A percentile compares a stretch with the other conserved stretches of the same genome.
These are phyloP conservation scores for Pluvialis apricaria DNA, from an alignment of 2,113 vertebrate genomes.

Conservation along the genomic window DNA sequence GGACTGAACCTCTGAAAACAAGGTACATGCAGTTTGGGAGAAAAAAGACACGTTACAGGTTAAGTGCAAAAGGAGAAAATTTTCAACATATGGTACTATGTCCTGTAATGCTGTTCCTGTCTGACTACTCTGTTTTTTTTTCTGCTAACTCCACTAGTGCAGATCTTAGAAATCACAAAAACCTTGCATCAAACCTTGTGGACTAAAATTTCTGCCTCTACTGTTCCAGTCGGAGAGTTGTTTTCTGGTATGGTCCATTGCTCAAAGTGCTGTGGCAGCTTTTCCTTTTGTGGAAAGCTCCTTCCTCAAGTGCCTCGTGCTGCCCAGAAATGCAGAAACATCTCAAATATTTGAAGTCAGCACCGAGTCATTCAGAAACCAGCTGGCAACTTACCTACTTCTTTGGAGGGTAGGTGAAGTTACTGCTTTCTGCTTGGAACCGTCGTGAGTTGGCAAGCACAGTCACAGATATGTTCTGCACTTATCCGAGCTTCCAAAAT, in stretches of 20 bases:
- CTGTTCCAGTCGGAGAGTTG: neutral
- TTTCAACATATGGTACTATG: neutral
- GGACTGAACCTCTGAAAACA: neutral
- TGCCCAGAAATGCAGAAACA: neutral
- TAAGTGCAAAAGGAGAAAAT: neutral
- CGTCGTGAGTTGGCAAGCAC: fast-evolving
- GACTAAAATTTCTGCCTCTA: neutral
- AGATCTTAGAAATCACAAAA: neutral
- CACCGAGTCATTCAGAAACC: neutral
- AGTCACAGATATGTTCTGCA: neutral
- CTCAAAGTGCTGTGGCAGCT: neutral
- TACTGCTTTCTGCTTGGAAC: neutral
- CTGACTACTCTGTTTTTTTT: neutral
- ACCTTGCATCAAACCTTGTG: neutral
- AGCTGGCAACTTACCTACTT: neutral
- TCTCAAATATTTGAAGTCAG: neutral
- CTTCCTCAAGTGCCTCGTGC: neutral
- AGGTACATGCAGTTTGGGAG: neutral
- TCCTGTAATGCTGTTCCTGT: neutral
- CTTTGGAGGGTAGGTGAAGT: neutral
- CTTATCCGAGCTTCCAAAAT: neutral
- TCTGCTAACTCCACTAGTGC: neutral
- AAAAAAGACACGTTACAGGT: neutral
- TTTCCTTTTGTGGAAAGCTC: neutral
- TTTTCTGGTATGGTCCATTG: neutral